Evolutionary conservation across 2,113 vertebrate species (phyloP).

Genomic region (Campylomormyrus tamandua): DNA sequence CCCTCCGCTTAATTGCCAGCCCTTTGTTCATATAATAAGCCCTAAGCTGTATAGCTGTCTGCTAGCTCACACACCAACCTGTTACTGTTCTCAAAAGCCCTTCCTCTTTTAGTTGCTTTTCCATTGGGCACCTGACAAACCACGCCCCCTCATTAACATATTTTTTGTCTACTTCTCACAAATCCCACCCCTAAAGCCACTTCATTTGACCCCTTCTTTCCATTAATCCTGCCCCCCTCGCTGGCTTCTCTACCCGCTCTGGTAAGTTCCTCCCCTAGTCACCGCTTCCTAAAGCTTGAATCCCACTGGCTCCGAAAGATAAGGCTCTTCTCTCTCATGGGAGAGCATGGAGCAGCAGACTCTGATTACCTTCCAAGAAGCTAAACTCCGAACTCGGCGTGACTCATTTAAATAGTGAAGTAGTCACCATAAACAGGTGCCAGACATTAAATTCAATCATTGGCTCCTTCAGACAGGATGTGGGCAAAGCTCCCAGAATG

Average conservation of each 20-base stretch:
- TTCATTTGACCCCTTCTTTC: not conserved
- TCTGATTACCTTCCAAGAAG: not conserved
- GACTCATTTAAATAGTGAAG: not conserved
- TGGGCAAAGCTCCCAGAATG: constrained; percentile 46
- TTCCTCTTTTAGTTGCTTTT: not conserved
- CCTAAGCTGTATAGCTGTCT: constrained; percentile 11
- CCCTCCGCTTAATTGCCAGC: not conserved
- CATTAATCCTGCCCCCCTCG: not conserved
- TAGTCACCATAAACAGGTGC: not conserved
- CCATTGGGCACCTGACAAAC: not conserved
- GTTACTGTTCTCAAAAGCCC: not conserved
- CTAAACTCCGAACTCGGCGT: not conserved
- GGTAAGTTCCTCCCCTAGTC: not conserved
- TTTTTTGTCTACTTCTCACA: not conserved
- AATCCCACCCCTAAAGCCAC: not conserved
- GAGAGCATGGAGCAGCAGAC: not conserved
- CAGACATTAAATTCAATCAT: constrained; percentile 44
- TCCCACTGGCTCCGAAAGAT: not conserved
- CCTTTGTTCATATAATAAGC: not conserved
- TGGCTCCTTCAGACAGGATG: constrained; percentile 42
- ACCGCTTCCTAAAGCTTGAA: not conserved
- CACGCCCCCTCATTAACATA: not conserved
- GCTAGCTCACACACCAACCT: not conserved
- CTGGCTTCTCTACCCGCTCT: not conserved
- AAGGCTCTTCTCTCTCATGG: not conserved